Evolutionary conservation across 2,888 invertebrate species (phyloP).

Genomic region (Mechanitis mazaeus): DNA sequence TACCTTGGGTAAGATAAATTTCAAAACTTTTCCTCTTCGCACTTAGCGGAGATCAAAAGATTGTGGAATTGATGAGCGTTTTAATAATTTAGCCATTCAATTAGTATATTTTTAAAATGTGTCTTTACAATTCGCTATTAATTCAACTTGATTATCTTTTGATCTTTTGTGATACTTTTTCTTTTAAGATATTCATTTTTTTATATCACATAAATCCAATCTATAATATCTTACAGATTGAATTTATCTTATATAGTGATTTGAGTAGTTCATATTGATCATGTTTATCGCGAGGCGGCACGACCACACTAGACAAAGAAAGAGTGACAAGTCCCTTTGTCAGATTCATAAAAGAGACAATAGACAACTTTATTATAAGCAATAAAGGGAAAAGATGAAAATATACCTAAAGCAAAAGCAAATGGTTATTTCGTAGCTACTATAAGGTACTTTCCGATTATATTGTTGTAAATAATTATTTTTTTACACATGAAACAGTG

Average conservation of each 20-base stretch:
- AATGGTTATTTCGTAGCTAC: not conserved
- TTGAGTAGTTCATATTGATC: slow-evolving; percentile 10
- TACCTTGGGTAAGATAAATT: slow-evolving; percentile 26
- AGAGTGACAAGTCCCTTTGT: slow-evolving; percentile 15
- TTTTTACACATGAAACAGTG: too few relatives aligned
- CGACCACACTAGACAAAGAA: slow-evolving; percentile 11
- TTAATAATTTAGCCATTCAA: slow-evolving; percentile 3
- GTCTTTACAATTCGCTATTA: not conserved
- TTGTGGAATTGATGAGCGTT: slow-evolving; percentile 15
- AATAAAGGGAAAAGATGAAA: slow-evolving; percentile 9
- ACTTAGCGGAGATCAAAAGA: slow-evolving; percentile 25
- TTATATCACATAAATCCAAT: too few relatives aligned
- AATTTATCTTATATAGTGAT: too few relatives aligned
- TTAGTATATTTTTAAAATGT: not conserved
- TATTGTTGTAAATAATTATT: too few relatives aligned
- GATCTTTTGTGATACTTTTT: too few relatives aligned
- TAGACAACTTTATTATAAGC: slow-evolving; percentile 16
- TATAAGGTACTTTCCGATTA: too few relatives aligned
- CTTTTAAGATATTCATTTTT: too few relatives aligned
- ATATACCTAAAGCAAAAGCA: not conserved
- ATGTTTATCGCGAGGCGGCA: slow-evolving; percentile 13
- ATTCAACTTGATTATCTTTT: too few relatives aligned
- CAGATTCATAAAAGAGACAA: slow-evolving; percentile 16
- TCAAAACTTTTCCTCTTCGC: slow-evolving; percentile 31
- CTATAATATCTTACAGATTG: too few relatives aligned